Percentiles rank a stretch among this genome's conserved stretches.
Conservation (phyloP, 2,113 vertebrate species). For the Galeopterus variegatus region DNA sequence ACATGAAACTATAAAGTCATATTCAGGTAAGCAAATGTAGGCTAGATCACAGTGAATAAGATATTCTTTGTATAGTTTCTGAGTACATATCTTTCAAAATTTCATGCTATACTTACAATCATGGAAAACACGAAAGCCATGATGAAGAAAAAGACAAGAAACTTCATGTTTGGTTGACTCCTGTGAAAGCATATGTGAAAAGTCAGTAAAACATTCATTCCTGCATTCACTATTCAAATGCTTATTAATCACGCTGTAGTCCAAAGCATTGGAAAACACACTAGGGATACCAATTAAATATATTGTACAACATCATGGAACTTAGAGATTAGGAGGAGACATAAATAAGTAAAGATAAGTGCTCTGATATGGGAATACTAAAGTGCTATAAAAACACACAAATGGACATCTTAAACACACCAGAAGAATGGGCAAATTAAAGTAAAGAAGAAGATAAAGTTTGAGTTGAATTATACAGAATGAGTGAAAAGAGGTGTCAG, state of each 20-base stretch:
- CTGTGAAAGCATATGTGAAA: neutral
- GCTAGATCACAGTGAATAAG: neutral
- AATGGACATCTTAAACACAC: neutral
- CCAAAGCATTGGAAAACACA: neutral
- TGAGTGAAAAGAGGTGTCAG: neutral
- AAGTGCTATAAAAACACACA: neutral
- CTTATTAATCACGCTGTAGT: neutral
- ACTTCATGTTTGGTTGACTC: slow-evolving; percentile 37
- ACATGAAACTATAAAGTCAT: neutral
- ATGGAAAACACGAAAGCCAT: slow-evolving; percentile 53
- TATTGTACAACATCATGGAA: neutral
- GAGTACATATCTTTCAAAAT: neutral
- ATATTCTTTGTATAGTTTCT: neutral
- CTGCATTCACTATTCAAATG: neutral
- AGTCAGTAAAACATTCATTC: neutral
- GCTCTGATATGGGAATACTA: neutral
- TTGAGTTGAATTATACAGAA: neutral
- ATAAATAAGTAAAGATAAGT: neutral
- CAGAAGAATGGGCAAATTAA: neutral
- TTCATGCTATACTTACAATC: slow-evolving; percentile 41
- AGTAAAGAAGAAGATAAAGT: neutral
- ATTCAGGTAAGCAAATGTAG: neutral
- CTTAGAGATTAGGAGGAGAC: neutral
- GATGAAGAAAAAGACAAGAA: slow-evolving; percentile 46
- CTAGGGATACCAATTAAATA: neutral